Base-by-base conservation (phyloP, 1,140 invertebrate species). In the Diabrotica virgifera region DNA sequence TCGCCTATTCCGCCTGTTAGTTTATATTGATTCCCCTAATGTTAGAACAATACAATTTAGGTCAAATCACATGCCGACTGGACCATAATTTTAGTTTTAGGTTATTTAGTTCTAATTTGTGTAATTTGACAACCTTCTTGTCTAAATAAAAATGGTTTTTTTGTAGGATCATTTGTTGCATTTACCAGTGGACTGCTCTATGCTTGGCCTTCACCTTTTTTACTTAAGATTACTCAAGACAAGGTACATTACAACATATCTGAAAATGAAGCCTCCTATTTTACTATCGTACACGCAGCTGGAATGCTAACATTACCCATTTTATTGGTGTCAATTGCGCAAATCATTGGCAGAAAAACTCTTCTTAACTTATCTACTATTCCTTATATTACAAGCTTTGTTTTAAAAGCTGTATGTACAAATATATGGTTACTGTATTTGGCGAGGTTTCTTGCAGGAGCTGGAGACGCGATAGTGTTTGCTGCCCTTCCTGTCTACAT, bases 371-470 rank as follows among this genome's bases (percentile, higher is more conserved):
- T 66, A 13, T 7, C 62, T 0, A 50, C 59, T 36, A 35, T 69
- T 9, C 70, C 70, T 4, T 52, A 63, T 36, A 8, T 53, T 13
- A 24, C 54, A 52, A n/a, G 38, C 35, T 65, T 55, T 52, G 10
- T 62, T 24, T 60, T 69, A 11, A 65, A 24, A 14, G 62, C 62
- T n/a, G 63, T 66, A 7, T 40, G 52, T 8, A 69, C 12, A n/a
- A 64, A 40, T 0, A 52, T 65, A 13, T 71, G 55, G 58, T 52
- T 62, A 10, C 69, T 88, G 0, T 84, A 82, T 59, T 9, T 70
- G 2, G 67, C 74, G 4, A 64, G 75, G 50, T 59, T 73, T 6
- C 11, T 74, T 9, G 66, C 64, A 24, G 75, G 75, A 13, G 40
- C 72, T 9, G 71, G 46, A 12, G 71, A 75, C 51, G 68, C 71